Evolutionary conservation across 2,888 invertebrate species (phyloP).

Genomic region (Mechanitis messenoides): DNA sequence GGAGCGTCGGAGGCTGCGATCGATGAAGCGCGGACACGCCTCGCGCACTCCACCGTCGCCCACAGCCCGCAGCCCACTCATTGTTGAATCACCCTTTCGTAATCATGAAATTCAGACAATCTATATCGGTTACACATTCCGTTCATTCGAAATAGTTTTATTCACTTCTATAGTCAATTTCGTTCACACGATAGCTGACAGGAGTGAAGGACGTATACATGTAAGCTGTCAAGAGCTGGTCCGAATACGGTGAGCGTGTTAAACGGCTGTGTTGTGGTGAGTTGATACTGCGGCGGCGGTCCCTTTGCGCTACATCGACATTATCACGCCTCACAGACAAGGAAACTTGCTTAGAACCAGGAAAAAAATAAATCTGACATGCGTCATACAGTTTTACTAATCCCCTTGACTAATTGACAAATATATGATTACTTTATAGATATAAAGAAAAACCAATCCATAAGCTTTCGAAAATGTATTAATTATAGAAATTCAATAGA

Average conservation of each 20-base stretch:
- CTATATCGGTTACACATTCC: constrained; percentile 1
- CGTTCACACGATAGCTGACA: constrained; percentile 24
- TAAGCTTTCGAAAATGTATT: not conserved
- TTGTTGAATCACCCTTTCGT: constrained; percentile 51
- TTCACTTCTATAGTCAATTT: constrained; percentile 10
- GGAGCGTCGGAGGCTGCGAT: constrained; percentile 74
- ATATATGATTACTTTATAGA: constrained; percentile 6
- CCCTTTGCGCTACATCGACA: constrained; percentile 56
- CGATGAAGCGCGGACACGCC: constrained; percentile 77
- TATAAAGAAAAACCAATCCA: constrained; percentile 3
- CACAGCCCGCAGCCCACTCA: constrained; percentile 50
- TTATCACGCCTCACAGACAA: constrained; percentile 54
- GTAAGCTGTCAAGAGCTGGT: constrained; percentile 64
- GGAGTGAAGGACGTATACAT: constrained; percentile 31
- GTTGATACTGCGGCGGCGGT: constrained; percentile 60
- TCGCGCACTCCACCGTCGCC: constrained; percentile 54
- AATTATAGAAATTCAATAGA: not conserved
- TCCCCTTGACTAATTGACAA: constrained; percentile 24
- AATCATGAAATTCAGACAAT: constrained; percentile 19
- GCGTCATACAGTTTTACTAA: constrained; percentile 17
- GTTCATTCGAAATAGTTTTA: not conserved
- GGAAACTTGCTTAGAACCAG: constrained; percentile 47
- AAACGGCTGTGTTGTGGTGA: constrained; percentile 69
- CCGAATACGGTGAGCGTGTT: constrained; percentile 71
- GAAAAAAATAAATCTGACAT: constrained; percentile 24